A percentile compares a stretch with the other conserved stretches of the same genome.
Conservation (phyloP, 2,113 vertebrate genomes). For the Dromaius novaehollandiae region DNA sequence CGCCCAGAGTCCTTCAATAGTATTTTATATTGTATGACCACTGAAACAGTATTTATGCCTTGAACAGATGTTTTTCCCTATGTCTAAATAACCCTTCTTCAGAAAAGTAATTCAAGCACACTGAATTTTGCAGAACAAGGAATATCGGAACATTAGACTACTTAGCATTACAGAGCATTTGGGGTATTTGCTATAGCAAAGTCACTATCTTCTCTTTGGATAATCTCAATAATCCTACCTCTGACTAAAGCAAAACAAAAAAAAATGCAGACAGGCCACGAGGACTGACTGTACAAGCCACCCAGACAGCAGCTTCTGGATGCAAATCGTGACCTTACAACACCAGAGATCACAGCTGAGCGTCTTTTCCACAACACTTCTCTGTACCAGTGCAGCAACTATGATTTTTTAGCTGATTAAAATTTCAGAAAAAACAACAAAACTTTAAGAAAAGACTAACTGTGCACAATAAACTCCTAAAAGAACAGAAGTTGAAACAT, state of each 20-base stretch:
- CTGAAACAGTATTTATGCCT: constrained; percentile 11
- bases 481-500: background rate
- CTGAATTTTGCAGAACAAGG: constrained; percentile 18
- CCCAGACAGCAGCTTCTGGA: background rate
- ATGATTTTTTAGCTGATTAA: background rate
- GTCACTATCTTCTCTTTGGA: background rate
- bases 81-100: constrained; percentile 48
- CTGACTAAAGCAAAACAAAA: background rate
- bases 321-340: background rate
- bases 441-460: background rate
- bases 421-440: background rate
- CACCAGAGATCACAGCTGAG: background rate
- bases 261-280: background rate
- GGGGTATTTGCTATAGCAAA: background rate
- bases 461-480: accelerated
- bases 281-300: background rate
- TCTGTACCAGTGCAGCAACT: background rate
- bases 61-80: constrained; percentile 59
- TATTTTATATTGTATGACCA: constrained; percentile 9
- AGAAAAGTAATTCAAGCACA: constrained; percentile 27
- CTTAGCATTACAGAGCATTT: background rate
- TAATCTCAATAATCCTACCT: background rate
- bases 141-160: background rate
- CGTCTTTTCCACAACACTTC: background rate
- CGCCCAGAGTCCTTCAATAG: background rate